Evolutionary conservation across 1,140 invertebrate genomes (phyloP).

Genomic region (Pseudobourletiella spinata): DNA sequence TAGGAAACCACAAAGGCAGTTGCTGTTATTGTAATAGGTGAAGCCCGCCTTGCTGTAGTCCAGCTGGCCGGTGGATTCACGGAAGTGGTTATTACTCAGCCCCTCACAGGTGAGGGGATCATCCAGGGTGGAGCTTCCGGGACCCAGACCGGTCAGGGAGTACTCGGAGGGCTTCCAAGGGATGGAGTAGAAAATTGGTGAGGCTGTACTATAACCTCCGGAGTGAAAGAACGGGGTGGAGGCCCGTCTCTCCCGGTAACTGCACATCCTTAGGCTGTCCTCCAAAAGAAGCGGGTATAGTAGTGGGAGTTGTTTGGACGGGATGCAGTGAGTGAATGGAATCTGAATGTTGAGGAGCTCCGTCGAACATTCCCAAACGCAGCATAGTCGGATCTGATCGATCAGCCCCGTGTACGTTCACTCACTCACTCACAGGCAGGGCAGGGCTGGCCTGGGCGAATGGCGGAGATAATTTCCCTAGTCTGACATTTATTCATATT

Average conservation of each 20-base stretch:
- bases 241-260: neutral
- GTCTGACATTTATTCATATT: too few species aligned
- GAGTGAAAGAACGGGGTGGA: neutral
- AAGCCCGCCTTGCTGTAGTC: neutral
- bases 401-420: too few species aligned
- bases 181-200: neutral
- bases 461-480: too few species aligned
- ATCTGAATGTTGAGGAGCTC: too few species aligned
- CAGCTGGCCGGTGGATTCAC: neutral
- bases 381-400: too few species aligned
- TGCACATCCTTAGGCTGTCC: too few species aligned
- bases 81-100: neutral
- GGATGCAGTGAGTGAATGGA: too few species aligned
- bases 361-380: too few species aligned
- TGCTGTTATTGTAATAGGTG: neutral
- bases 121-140: neutral
- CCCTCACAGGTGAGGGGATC: neutral
- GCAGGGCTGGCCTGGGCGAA: too few species aligned
- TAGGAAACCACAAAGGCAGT: neutral
- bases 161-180: neutral
- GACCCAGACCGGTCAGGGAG: neutral
- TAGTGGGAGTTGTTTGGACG: too few species aligned
- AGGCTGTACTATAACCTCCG: neutral
- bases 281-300: too few species aligned
- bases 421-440: too few species aligned